Percentiles rank a stretch among this genome's conserved stretches.
phyloP scores from a whole-genome alignment of 2,888 invertebrate species.

The Timema podura region DNA sequence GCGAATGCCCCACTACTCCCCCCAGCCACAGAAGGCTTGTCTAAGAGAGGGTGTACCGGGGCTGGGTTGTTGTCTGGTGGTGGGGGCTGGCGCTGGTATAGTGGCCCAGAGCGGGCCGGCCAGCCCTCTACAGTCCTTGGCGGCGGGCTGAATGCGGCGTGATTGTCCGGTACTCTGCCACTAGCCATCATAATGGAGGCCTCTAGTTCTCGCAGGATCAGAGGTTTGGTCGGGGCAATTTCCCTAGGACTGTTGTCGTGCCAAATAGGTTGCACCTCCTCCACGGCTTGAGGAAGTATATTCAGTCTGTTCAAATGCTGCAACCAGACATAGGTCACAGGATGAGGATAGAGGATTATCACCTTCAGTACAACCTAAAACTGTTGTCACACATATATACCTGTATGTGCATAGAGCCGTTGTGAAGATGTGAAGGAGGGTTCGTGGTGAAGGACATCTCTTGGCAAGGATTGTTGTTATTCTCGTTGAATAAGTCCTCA shows the following conservation, averaged over 20 bases:
- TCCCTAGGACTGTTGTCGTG: no score
- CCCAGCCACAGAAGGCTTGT: conserved; percentile 11
- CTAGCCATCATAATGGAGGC: conserved; percentile 21
- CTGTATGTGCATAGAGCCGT: conserved; percentile 27
- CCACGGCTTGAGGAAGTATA: no score
- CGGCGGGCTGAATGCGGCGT: no score
- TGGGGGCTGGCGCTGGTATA: conserved; percentile 48
- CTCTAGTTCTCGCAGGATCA: conserved; percentile 24
- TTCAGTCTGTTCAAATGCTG: no score
- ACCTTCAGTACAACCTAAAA: no score
- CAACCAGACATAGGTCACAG: no score
- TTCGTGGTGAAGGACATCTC: conserved; percentile 28
- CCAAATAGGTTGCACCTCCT: no score
- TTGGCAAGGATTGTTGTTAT: conserved; percentile 30
- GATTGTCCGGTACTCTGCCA: conserved; percentile 12
- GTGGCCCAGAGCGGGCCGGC: conserved; percentile 49
- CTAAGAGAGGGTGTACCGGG: conserved; percentile 25
- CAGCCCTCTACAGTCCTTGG: no score
- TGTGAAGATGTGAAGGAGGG: conserved; percentile 22
- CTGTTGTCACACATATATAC: conserved; percentile 11
- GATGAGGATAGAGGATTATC: no score
- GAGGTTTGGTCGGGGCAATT: no score
- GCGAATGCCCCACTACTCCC: conserved; percentile 33
- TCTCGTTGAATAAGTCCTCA: conserved; percentile 34
- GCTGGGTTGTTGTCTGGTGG: conserved; percentile 36